Percentiles rank a stretch among this genome's conserved stretches.
These are phyloP conservation scores for Oxycera nigricornis DNA, from an alignment of 2,888 invertebrate genomes.

Conservation along the genomic window DNA sequence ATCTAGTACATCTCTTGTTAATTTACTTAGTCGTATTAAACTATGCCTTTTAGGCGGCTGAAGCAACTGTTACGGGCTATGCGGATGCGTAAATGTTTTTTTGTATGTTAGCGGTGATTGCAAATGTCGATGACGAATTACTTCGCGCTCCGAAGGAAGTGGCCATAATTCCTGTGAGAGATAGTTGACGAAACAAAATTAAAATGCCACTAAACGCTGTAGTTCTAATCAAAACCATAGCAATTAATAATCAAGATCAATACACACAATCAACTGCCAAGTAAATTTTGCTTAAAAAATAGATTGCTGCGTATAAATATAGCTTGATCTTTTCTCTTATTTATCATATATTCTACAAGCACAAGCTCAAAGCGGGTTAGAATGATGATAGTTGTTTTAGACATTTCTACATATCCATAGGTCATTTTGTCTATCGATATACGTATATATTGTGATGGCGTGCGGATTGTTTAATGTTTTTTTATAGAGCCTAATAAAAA, in stretches of 20 bases:
- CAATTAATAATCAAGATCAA: background rate
- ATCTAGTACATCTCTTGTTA: conserved; percentile 42
- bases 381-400: conserved; percentile 32
- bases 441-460: conserved; percentile 37
- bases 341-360: conserved; percentile 19
- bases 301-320: conserved; percentile 17
- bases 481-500: conserved; percentile 35
- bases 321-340: background rate
- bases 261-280: conserved; percentile 1
- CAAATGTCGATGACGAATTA: conserved; percentile 72
- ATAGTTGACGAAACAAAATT: conserved; percentile 9
- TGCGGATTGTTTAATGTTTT: conserved; percentile 36
- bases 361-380: conserved; percentile 34
- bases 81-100: conserved; percentile 48
- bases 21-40: conserved; percentile 42
- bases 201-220: background rate
- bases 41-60: conserved; percentile 45
- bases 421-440: conserved; percentile 22
- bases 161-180: conserved; percentile 66
- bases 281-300: conserved; percentile 25
- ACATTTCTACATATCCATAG: conserved; percentile 34
- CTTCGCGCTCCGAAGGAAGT: conserved; percentile 71
- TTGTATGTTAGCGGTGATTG: conserved; percentile 68
- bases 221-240: background rate
- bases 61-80: conserved; percentile 49